Percentiles rank a stretch among this genome's conserved stretches.
Conservation (phyloP, 1,140 invertebrate species). For the Luehdorfia chinensis region DNA sequence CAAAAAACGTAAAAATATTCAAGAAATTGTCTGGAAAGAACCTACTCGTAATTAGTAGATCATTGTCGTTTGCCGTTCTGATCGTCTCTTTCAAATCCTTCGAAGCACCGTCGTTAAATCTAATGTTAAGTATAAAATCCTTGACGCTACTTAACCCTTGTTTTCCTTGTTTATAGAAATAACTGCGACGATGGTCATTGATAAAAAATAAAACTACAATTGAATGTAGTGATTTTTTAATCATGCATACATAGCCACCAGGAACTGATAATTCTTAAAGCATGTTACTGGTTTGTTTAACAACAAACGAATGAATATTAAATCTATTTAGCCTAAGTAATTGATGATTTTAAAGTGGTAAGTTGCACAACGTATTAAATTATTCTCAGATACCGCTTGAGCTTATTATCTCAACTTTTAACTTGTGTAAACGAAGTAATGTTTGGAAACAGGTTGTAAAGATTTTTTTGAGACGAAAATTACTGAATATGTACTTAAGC, state of each 20-base stretch:
- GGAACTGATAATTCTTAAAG: constrained; percentile 4
- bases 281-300: constrained; percentile 6
- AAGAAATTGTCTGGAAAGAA: too few relatives aligned
- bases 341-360: constrained; percentile 8
- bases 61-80: too few relatives aligned
- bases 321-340: not conserved
- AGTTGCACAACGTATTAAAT: constrained; percentile 6
- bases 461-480: constrained; percentile 5
- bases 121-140: too few relatives aligned
- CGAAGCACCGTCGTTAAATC: too few relatives aligned
- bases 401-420: constrained; percentile 12
- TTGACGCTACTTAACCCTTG: constrained; percentile 44
- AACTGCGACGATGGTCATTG: not conserved
- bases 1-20: too few relatives aligned
- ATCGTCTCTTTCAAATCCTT: too few relatives aligned
- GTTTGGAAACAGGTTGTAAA: constrained; percentile 12
- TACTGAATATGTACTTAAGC: too few relatives aligned
- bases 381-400: constrained; percentile 7
- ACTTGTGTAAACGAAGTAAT: constrained; percentile 12
- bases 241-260: not conserved
- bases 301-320: constrained; percentile 3
- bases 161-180: constrained; percentile 53
- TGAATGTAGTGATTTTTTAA: constrained; percentile 1
- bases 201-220: constrained; percentile 2
- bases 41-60: too few relatives aligned